A percentile compares a stretch with the other conserved stretches of the same genome.
Evolutionary conservation across 2,888 invertebrate genomes (phyloP).

Genomic region (Miltochrista miniata): DNA sequence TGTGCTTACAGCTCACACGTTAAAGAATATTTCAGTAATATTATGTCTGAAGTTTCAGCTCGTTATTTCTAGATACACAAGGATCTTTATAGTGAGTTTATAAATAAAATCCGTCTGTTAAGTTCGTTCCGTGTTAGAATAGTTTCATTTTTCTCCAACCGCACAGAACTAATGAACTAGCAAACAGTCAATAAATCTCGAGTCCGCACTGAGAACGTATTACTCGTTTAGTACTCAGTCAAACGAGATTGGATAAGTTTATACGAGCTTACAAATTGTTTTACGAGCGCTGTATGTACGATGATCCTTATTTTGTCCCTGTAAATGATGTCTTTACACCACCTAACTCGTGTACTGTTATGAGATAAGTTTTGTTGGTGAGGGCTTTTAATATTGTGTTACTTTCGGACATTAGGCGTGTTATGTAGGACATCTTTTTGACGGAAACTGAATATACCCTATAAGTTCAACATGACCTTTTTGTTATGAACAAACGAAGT

Average conservation of each 20-base stretch:
- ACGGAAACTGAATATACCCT: background rate
- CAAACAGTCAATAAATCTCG: slow-evolving; percentile 53
- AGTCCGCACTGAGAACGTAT: slow-evolving; percentile 34
- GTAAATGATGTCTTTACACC: slow-evolving; percentile 46
- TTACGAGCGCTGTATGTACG: slow-evolving; percentile 42
- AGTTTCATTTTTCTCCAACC: slow-evolving; percentile 6
- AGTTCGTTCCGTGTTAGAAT: background rate
- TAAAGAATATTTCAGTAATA: too few species aligned
- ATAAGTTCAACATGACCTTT: too few species aligned
- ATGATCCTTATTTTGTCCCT: slow-evolving; percentile 44
- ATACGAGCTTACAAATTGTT: slow-evolving; percentile 64
- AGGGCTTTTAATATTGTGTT: slow-evolving; percentile 20
- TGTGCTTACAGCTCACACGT: too few species aligned
- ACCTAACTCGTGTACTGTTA: slow-evolving; percentile 27
- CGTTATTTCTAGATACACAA: too few species aligned
- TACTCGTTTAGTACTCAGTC: slow-evolving; percentile 31
- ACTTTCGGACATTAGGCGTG: background rate
- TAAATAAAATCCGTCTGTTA: too few species aligned
- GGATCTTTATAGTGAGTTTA: too few species aligned
- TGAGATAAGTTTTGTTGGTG: slow-evolving; percentile 30
- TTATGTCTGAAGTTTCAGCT: too few species aligned
- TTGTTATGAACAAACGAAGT: too few species aligned
- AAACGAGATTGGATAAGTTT: slow-evolving; percentile 68
- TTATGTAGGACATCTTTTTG: background rate
- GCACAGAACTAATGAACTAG: slow-evolving; percentile 35